Evolutionary conservation across 1,140 invertebrate species (phyloP), one percentile per base, ranked within the genome.

Genomic region (Pseudomyrmex cubaensis): DNA sequence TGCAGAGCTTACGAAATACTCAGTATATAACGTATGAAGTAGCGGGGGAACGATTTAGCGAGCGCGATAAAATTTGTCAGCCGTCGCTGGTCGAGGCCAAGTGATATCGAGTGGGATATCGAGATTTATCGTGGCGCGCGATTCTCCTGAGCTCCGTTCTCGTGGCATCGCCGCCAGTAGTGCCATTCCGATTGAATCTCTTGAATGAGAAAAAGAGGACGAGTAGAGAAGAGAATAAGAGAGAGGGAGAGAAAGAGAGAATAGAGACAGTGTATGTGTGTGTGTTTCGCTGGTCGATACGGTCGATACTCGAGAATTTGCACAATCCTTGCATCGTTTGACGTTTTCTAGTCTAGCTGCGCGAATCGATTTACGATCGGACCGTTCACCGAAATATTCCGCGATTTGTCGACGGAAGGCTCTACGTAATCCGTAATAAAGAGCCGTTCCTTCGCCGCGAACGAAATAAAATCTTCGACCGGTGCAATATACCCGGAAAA

Each of bases 41-140:
- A 57, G 57, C 70, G 25, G 10, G 44, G 61, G 35, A 35, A 84
- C 66, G 85, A 84, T 86, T 78, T 76, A 75, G 10, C 74, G 13
- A 12, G 48, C 48, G 62, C 59, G 73, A 86, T 86, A 78, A 84
- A 86, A 86, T 86, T 86, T 77, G 83, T 84, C 85, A 84, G 46
- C 50, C 54, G 83, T 52, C 50, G 72, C 66, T 62, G 73, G 77
- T 73, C 35, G 83, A 57, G 59, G 77, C 77, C 78, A 82, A 82
- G 69, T 82, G 80, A 72, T 85, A 84, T 83, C 73, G 67, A 57
- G 59, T 77, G 54, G 73, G 85, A 78, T 84, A 78, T 86, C 82
- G 74, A 84, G 82, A 84, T 84, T 84, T 84, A 86, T 84, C 84
- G 69, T 72, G 44, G 57, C 54, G 66, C 67, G 75, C 44, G 83